These are phyloP conservation scores for Montipora cactus DNA, from an alignment of 64 coral and sea anemone genomes.

Conservation along the genomic window DNA sequence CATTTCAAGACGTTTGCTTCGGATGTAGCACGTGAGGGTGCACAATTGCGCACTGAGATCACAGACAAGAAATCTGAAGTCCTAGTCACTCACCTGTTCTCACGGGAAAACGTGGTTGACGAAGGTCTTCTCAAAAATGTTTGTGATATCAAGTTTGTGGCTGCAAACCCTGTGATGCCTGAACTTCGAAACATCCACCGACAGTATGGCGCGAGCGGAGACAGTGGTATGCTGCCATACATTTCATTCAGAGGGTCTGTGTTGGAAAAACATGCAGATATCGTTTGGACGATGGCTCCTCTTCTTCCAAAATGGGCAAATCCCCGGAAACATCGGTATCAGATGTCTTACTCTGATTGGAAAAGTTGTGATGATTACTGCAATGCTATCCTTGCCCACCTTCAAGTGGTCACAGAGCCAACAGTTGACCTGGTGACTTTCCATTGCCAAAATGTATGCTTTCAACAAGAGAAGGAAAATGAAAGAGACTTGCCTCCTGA, in stretches of 20 bases:
- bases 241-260: constrained; percentile 66
- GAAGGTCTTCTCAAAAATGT: constrained; percentile 41
- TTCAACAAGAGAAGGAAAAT: constrained; percentile 9
- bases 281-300: constrained; percentile 42
- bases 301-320: constrained; percentile 38
- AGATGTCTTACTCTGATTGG: not conserved
- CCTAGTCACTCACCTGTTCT: constrained; percentile 38
- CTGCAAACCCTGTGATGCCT: not conserved
- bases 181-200: constrained; percentile 14
- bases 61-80: constrained; percentile 45
- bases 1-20: constrained; percentile 36
- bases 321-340: constrained; percentile 7
- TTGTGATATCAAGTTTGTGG: constrained; percentile 35
- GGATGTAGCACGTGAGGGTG: constrained; percentile 40
- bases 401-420: not conserved
- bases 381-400: not conserved
- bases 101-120: not conserved
- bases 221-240: not conserved
- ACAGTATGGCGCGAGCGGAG: constrained; percentile 11
- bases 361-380: not conserved
- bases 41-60: not conserved
- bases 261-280: not conserved
- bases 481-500: not conserved
- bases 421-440: constrained; percentile 21
- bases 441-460: constrained; percentile 44